Evolutionary conservation across 2,888 invertebrate species (phyloP).

Genomic region (Sminthurinus aureus): DNA sequence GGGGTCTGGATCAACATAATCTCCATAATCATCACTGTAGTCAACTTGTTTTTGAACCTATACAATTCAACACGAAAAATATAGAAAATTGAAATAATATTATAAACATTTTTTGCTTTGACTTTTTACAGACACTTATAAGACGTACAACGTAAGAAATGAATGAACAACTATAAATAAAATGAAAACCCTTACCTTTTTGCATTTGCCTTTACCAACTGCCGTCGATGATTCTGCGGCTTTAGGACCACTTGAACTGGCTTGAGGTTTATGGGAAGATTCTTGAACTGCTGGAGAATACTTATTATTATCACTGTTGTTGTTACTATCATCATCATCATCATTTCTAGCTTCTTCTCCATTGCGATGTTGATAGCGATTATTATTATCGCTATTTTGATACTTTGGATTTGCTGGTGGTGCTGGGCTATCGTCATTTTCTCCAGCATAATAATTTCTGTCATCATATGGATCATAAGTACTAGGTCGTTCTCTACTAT

Average conservation of each 20-base stretch:
- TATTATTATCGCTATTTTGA: constrained; percentile 3
- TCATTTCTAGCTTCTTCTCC: constrained; percentile 7
- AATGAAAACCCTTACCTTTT: constrained; percentile 48
- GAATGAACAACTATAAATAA: not conserved
- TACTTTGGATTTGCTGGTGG: constrained; percentile 34
- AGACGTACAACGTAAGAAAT: not conserved
- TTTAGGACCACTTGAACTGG: constrained; percentile 47
- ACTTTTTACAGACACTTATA: no score
- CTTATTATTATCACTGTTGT: not conserved
- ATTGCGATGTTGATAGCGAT: constrained; percentile 25
- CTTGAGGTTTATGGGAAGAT: constrained; percentile 52
- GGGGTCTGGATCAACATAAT: constrained; percentile 53
- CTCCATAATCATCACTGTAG: constrained; percentile 59
- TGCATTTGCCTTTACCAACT: constrained; percentile 56
- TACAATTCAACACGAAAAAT: constrained; percentile 26
- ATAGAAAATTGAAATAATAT: not conserved
- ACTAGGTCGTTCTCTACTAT: constrained; percentile 35
- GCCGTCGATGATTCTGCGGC: constrained; percentile 46
- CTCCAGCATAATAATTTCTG: constrained; percentile 42
- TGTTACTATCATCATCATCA: not conserved
- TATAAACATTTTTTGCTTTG: no score
- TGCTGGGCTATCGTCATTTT: constrained; percentile 35
- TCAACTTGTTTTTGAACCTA: constrained; percentile 60
- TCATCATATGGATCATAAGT: constrained; percentile 51
- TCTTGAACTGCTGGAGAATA: constrained; percentile 52